Percentiles rank a stretch among this genome's conserved stretches.
These are phyloP conservation scores for Lepidonotus clava DNA, from an alignment of 2,888 invertebrate species.

Conservation along the genomic window DNA sequence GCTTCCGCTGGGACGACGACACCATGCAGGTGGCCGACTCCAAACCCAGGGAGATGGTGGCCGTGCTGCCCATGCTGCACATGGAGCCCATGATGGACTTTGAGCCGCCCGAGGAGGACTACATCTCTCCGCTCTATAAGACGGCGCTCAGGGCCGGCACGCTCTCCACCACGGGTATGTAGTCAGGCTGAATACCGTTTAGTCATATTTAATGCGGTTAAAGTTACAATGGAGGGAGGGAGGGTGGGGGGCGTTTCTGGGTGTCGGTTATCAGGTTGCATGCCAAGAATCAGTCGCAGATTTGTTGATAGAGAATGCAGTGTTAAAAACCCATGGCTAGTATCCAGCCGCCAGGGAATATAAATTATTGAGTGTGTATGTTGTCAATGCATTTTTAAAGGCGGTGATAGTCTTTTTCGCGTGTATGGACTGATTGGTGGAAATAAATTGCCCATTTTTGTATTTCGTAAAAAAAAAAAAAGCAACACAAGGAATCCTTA, in stretches of 20 bases:
- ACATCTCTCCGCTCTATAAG: constrained; percentile 80
- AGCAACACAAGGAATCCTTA: not conserved
- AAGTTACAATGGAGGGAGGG: no score
- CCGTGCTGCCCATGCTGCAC: constrained; percentile 85
- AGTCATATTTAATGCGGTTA: not conserved
- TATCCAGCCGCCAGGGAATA: not conserved
- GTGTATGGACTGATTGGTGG: no score
- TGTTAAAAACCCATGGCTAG: not conserved
- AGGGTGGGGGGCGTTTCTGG: no score
- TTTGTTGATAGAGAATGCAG: not conserved
- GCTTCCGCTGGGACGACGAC: constrained; percentile 79
- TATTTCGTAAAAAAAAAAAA: not conserved
- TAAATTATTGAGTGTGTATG: not conserved
- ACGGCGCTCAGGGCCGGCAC: constrained; percentile 80
- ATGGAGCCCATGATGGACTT: constrained; percentile 83
- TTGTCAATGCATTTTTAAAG: no score
- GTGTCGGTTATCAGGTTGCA: no score
- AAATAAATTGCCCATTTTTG: not conserved
- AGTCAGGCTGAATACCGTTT: not conserved
- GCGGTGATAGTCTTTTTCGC: no score
- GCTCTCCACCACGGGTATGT: constrained; percentile 81
- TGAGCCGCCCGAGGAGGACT: constrained; percentile 78
- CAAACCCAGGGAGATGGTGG: constrained; percentile 87
- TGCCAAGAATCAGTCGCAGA: not conserved
- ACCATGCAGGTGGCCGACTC: constrained; percentile 75